These are phyloP conservation scores for Theristus sp. DNA, from an alignment of 2,888 invertebrate species.

Conservation along the genomic window DNA sequence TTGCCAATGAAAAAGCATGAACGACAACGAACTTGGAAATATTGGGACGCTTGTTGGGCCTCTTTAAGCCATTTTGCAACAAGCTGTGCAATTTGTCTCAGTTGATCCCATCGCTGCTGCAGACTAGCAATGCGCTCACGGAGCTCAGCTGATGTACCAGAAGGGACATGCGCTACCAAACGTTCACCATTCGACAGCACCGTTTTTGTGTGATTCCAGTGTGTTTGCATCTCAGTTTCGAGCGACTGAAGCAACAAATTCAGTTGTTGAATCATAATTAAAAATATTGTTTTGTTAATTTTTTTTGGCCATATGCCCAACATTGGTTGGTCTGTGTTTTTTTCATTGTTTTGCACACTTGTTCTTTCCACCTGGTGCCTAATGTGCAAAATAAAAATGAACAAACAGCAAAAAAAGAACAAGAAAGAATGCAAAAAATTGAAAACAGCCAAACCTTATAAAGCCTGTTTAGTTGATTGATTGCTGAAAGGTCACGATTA, in stretches of 20 bases:
- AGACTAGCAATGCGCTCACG: constrained; percentile 7
- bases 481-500: constrained; percentile 76
- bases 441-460: no score
- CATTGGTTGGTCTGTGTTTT: no score
- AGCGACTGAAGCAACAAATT: constrained; percentile 29
- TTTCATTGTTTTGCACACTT: no score
- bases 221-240: constrained; percentile 59
- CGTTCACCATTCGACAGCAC: constrained; percentile 25
- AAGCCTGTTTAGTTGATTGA: constrained; percentile 69
- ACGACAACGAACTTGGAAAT: constrained; percentile 22
- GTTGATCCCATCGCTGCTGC: constrained; percentile 54
- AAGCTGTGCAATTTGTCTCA: constrained; percentile 59
- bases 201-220: constrained; percentile 32
- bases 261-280: neutral
- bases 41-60: constrained; percentile 74
- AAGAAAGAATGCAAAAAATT: no score
- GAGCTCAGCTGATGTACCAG: constrained; percentile 10
- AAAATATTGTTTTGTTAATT: neutral
- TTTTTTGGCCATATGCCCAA: no score
- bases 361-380: no score
- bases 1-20: no score
- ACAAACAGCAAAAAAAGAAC: no score
- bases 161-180: constrained; percentile 12
- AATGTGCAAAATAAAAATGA: no score
- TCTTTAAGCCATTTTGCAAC: constrained; percentile 59